phyloP scores from a whole-genome alignment of 2,888 invertebrate species.

The Morpho helenor region DNA sequence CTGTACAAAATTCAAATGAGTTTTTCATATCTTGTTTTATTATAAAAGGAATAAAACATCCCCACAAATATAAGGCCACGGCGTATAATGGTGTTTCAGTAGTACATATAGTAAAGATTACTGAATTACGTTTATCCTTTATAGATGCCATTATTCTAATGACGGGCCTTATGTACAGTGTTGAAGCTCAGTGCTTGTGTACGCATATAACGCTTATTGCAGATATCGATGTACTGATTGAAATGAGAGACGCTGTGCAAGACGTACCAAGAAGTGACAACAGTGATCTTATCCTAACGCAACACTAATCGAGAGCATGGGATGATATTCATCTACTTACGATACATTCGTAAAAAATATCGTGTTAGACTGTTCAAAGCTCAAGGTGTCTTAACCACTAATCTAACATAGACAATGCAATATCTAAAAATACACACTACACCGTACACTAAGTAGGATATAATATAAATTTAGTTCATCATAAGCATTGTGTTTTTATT shows the following conservation, averaged over 20 bases:
- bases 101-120: slow-evolving; percentile 67
- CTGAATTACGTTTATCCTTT: slow-evolving; percentile 49
- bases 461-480: slow-evolving; percentile 67
- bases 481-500: slow-evolving; percentile 74
- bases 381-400: slow-evolving; percentile 75
- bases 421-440: slow-evolving; percentile 78
- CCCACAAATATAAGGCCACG: slow-evolving; percentile 77
- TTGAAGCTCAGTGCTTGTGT: slow-evolving; percentile 38
- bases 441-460: slow-evolving; percentile 72
- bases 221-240: slow-evolving; percentile 21
- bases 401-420: slow-evolving; percentile 75
- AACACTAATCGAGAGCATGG: slow-evolving; percentile 56
- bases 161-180: slow-evolving; percentile 65
- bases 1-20: slow-evolving; percentile 59
- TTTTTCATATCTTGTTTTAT: slow-evolving; percentile 42
- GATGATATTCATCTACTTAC: slow-evolving; percentile 45
- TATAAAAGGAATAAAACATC: slow-evolving; percentile 70
- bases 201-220: slow-evolving; percentile 17
- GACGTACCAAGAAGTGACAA: slow-evolving; percentile 31
- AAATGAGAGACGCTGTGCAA: slow-evolving; percentile 36
- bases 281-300: slow-evolving; percentile 45
- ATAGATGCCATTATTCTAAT: slow-evolving; percentile 52
- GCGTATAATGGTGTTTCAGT: slow-evolving; percentile 78
- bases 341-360: slow-evolving; percentile 67
- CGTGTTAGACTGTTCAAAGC: slow-evolving; percentile 72